A percentile compares a stretch with the other conserved stretches of the same genome.
Evolutionary conservation across 2,888 invertebrate genomes (phyloP).

Genomic region (Emmelina monodactyla): DNA sequence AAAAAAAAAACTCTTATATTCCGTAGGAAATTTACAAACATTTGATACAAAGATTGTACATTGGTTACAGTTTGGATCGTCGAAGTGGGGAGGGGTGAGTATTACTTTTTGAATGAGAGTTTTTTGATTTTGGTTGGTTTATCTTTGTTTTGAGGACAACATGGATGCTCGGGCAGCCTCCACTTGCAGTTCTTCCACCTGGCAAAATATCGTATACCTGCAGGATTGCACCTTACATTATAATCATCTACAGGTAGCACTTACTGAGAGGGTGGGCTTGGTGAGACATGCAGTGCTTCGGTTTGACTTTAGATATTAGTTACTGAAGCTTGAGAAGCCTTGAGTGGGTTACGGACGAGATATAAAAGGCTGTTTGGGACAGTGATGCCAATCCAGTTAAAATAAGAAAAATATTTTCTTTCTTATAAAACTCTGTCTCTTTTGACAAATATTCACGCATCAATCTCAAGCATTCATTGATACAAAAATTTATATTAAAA

Average conservation of each 20-base stretch:
- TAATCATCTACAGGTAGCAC: conserved; percentile 61
- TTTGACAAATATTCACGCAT: too few relatives aligned
- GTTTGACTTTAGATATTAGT: too few relatives aligned
- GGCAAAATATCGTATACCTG: conserved; percentile 85
- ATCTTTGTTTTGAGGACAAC: conserved; percentile 70
- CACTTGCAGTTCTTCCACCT: conserved; percentile 84
- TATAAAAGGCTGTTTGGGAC: too few relatives aligned
- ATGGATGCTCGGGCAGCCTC: conserved; percentile 75
- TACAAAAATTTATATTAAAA: too few relatives aligned
- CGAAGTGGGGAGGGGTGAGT: conserved; percentile 45
- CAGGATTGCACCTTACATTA: conserved; percentile 66
- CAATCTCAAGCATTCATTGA: too few relatives aligned
- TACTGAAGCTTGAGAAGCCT: too few relatives aligned
- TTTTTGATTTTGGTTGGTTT: conserved; percentile 57
- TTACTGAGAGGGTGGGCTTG: conserved; percentile 35
- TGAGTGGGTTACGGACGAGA: too few relatives aligned
- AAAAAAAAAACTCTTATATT: conserved; percentile 41
- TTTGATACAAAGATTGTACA: conserved; percentile 49
- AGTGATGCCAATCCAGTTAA: too few relatives aligned
- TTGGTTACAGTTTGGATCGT: conserved; percentile 32
- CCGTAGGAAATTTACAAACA: conserved; percentile 59
- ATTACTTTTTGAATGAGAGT: conserved; percentile 59
- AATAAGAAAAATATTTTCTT: too few relatives aligned
- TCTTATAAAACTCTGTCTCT: too few relatives aligned
- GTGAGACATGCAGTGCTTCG: conserved; percentile 43